Percentiles rank a stretch among this genome's conserved stretches.
Conservation (phyloP, 2,888 invertebrate genomes). For the Drosophila mayaguana region DNA sequence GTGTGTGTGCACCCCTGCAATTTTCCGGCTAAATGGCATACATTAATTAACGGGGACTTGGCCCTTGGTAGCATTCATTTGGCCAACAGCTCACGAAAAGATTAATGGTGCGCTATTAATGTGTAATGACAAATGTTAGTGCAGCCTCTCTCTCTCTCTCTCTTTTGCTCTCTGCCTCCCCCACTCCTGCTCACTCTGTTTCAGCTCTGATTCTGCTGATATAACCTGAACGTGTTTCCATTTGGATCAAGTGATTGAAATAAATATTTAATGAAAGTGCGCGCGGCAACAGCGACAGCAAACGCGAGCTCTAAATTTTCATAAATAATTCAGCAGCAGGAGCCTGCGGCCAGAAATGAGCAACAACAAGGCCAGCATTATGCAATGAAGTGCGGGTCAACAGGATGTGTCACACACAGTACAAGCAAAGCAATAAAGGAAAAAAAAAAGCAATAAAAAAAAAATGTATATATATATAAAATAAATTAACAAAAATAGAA, state of each 20-base stretch:
- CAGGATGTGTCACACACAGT: conserved; percentile 68
- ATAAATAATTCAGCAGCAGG: conserved; percentile 80
- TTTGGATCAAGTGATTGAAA: conserved; percentile 69
- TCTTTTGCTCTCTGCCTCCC: not conserved
- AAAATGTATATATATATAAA: too few species aligned
- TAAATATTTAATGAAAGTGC: conserved; percentile 81
- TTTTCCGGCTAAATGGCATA: conserved; percentile 79
- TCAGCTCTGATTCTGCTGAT: conserved; percentile 33
- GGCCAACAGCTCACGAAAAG: conserved; percentile 72
- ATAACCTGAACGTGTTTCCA: conserved; percentile 50
- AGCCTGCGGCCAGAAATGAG: conserved; percentile 40
- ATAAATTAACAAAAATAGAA: not conserved
- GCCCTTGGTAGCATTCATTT: conserved; percentile 67
- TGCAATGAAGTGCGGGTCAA: conserved; percentile 64
- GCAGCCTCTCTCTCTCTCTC: conserved; percentile 29
- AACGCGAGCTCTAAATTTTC: conserved; percentile 67
- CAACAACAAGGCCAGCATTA: conserved; percentile 42
- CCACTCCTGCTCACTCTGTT: not conserved
- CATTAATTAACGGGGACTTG: conserved; percentile 78
- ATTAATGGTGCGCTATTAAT: conserved; percentile 84
- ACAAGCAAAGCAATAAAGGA: conserved; percentile 14
- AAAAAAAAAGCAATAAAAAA: not conserved
- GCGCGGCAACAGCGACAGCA: conserved; percentile 31
- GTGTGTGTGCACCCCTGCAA: conserved; percentile 63
- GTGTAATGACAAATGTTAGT: conserved; percentile 83